Evolutionary conservation across 2,797 vertebrate genomes (phyloP).

Genomic region (Ctenopoma multispine): DNA sequence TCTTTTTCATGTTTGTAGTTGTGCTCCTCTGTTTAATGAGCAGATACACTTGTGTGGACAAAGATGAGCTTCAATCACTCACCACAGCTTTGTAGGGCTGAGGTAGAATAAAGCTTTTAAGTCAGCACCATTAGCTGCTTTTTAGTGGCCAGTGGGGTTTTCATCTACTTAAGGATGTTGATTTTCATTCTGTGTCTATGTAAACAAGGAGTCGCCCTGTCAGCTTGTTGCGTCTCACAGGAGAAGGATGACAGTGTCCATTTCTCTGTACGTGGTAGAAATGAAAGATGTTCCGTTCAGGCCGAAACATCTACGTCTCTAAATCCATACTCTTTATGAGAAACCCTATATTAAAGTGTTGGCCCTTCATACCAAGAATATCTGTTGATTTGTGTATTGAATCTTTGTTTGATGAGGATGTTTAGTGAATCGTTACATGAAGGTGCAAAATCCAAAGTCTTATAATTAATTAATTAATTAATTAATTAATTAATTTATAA

Average conservation of each 20-base stretch:
- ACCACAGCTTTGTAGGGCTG: constrained; percentile 13
- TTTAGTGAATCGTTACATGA: constrained; percentile 2
- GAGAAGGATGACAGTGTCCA: background rate
- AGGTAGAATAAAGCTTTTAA: constrained; percentile 60
- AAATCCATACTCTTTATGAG: background rate
- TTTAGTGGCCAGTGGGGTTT: constrained; percentile 57
- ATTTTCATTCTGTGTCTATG: constrained; percentile 15
- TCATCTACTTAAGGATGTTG: constrained; percentile 28
- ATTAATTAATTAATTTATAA: too few relatives aligned
- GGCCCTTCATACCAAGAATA: background rate
- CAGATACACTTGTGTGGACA: background rate
- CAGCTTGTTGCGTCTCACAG: constrained; percentile 19
- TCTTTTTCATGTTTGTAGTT: constrained; percentile 7
- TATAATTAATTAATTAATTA: background rate
- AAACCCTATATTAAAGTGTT: background rate
- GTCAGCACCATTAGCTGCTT: constrained; percentile 60
- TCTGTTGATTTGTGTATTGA: background rate
- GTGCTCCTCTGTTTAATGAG: constrained; percentile 19
- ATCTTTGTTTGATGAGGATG: background rate
- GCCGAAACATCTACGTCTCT: background rate
- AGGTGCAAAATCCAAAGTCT: background rate
- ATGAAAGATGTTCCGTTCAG: background rate
- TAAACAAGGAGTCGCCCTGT: constrained; percentile 16
- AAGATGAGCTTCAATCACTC: background rate
- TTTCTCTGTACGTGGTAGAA: background rate